A percentile compares a stretch with the other conserved stretches of the same genome.
These are phyloP conservation scores for Eucidaris tribuloides DNA, from an alignment of 35 echinoderm and acorn worm species.

Conservation along the genomic window DNA sequence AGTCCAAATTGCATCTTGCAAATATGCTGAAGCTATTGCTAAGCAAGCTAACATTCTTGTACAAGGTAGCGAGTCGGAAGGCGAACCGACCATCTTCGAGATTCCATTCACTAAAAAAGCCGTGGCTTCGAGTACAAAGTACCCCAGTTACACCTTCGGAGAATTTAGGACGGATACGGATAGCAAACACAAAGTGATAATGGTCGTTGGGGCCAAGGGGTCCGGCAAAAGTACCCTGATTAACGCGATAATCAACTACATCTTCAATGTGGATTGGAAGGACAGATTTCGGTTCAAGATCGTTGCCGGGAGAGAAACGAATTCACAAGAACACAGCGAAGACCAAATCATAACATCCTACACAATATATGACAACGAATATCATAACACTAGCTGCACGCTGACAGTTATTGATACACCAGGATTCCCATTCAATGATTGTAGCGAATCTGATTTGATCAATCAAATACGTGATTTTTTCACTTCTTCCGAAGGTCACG, in stretches of 20 bases:
- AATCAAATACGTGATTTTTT: constrained; percentile 63
- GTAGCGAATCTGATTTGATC: constrained; percentile 37
- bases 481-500: not conserved
- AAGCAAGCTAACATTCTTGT: not conserved
- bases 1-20: not conserved
- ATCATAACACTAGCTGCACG: constrained; percentile 29
- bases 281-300: no score
- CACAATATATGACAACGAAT: constrained; percentile 39
- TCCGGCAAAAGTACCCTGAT: no score
- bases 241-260: constrained; percentile 54
- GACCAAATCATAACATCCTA: constrained; percentile 51
- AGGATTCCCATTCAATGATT: constrained; percentile 46
- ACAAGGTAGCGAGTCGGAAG: not conserved
- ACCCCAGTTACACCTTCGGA: not conserved
- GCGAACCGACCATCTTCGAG: no score
- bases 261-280: constrained; percentile 35
- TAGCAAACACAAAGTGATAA: constrained; percentile 46
- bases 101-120: not conserved
- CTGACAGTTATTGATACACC: constrained; percentile 63
- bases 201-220: constrained; percentile 60
- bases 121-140: not conserved
- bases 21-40: not conserved
- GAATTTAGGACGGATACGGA: not conserved
- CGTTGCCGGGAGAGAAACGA: constrained; percentile 8
- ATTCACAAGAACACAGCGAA: constrained; percentile 47